Base-by-base conservation (phyloP, 2,888 invertebrate genomes). In the Noctua fimbriata region DNA sequence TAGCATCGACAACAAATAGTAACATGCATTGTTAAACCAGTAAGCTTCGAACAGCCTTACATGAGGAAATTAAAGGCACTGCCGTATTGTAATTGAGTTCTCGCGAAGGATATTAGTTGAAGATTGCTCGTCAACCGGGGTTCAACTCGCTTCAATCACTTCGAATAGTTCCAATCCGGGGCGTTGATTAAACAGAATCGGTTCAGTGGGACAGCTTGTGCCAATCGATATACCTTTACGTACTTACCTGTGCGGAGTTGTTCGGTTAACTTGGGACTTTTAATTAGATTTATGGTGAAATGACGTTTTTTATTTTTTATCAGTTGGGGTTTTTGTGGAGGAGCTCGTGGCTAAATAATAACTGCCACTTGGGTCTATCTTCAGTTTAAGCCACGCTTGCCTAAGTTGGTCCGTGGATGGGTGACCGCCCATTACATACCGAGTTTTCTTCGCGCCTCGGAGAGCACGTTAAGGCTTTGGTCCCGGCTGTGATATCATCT, bases 51-150 rank as follows among this genome's bases (percentile, higher is more conserved):
- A 84, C 82, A 86, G 88, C 79, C 87, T 91, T 92, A 91, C 90
- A 93, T 87, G 89, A 94, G 95, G 95, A 95, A 96, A 96, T 96
- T 94, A 94, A 95, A 94, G 94, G 92, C 93, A 88, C 92, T 93
- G 84, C 87, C 91, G 90, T 93, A 93, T 94, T 92, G 94, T 96
- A 95, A 96, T 96, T 93, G 95, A 95, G 96, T 97, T 97, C 93
- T 92, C 92, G 92, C 90, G 92, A 94, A 95, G 96, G 96, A 96
- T 96, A 96, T 96, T 96, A 96, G 94, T 93, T 88, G 95, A 96
- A 96, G 96, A 96, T 97, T 97, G 96, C 95, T 96, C 95, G 95
- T 95, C 95, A 96, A 93, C 92, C 92, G 92, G 92, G 92, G 94
- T 95, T 94, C 36, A 36, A 36, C 93, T 94, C 95, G 93, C 91